Conservation (phyloP, 2,113 vertebrate species). For the Channa argus region DNA sequence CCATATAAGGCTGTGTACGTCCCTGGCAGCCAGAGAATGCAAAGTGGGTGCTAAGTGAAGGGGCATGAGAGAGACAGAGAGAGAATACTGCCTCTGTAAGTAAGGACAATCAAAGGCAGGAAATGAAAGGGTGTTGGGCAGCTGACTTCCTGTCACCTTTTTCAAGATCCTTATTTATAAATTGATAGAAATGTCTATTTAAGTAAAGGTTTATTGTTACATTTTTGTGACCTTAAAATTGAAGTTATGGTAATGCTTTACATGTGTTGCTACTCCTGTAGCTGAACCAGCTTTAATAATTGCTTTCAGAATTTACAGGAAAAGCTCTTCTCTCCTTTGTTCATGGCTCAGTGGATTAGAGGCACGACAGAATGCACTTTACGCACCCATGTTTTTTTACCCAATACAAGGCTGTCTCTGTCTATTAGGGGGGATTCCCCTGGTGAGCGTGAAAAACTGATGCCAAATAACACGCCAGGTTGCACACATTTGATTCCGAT, state of each 20-base stretch:
- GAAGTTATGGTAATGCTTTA: neutral
- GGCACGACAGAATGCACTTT: slow-evolving; percentile 20
- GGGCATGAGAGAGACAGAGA: slow-evolving; percentile 47
- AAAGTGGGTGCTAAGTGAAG: slow-evolving; percentile 73
- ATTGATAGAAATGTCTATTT: neutral
- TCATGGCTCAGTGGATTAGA: slow-evolving; percentile 37
- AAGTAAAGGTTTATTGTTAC: neutral
- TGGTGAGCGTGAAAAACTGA: slow-evolving; percentile 31
- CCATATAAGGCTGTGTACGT: slow-evolving; percentile 80
- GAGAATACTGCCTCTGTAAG: too few relatives aligned
- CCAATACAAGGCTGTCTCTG: slow-evolving; percentile 39
- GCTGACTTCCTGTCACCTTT: slow-evolving; percentile 75
- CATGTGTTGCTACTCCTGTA: neutral
- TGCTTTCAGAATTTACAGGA: slow-evolving; percentile 18
- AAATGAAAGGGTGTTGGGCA: slow-evolving; percentile 69
- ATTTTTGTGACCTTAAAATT: neutral
- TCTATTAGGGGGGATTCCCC: slow-evolving; percentile 28
- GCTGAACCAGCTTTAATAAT: neutral
- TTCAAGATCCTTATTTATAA: slow-evolving; percentile 46
- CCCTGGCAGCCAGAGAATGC: slow-evolving; percentile 69
- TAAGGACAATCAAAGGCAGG: slow-evolving; percentile 58
- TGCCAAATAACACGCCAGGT: slow-evolving; percentile 24
- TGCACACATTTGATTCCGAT: slow-evolving; percentile 5
- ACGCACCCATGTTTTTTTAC: neutral
- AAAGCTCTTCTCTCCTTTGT: slow-evolving; percentile 4